A percentile compares a stretch with the other conserved stretches of the same genome.
These are phyloP conservation scores for Syrphus vitripennis DNA, from an alignment of 2,888 invertebrate genomes.

Conservation along the genomic window DNA sequence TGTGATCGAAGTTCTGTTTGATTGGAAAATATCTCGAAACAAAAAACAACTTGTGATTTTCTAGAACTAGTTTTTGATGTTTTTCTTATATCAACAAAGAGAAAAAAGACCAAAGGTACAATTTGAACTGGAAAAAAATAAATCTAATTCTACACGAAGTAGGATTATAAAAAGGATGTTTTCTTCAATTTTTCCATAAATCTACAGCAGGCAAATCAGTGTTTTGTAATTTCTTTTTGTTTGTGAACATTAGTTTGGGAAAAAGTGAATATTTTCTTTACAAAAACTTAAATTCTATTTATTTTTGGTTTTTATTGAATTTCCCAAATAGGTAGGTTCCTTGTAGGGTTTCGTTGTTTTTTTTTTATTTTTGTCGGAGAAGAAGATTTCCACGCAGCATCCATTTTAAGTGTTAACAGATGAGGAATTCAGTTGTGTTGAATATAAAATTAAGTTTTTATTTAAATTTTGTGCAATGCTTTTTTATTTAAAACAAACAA, in stretches of 20 bases:
- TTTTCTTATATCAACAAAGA: background rate
- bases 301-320: conserved; percentile 28
- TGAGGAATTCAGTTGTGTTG: background rate
- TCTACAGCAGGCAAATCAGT: background rate
- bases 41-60: background rate
- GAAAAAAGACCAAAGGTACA: background rate
- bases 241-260: background rate
- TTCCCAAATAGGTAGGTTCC: conserved; percentile 11
- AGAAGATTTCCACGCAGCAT: conserved; percentile 61
- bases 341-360: background rate
- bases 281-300: background rate
- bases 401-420: conserved; percentile 58
- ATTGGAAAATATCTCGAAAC: background rate
- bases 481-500: background rate
- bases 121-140: background rate
- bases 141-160: background rate
- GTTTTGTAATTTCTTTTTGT: background rate
- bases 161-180: background rate
- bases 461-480: background rate
- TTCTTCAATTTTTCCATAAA: background rate
- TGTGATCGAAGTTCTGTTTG: background rate
- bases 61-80: background rate
- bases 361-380: background rate
- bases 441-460: background rate
- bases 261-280: background rate